These are phyloP conservation scores for Blennius ocellaris DNA, from an alignment of 2,113 vertebrate genomes.

Conservation along the genomic window DNA sequence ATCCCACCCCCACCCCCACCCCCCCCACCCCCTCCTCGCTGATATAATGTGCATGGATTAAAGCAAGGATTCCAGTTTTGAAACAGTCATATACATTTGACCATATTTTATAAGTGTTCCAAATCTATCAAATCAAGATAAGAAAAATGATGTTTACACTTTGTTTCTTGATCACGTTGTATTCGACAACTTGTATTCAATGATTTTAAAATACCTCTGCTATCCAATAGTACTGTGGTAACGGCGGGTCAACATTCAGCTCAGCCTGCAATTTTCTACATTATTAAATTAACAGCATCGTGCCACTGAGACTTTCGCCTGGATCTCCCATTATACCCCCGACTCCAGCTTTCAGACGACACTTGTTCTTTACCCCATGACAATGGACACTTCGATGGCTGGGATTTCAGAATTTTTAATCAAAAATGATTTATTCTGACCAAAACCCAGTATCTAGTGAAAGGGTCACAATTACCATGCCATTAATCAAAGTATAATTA, in stretches of 20 bases:
- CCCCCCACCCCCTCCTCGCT: slow-evolving; percentile 42
- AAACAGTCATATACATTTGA: slow-evolving; percentile 11
- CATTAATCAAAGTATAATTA: slow-evolving; percentile 90
- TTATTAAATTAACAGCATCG: background rate
- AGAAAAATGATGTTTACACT: too few relatives aligned
- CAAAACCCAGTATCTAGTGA: slow-evolving; percentile 77
- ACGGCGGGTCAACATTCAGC: background rate
- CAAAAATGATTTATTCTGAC: slow-evolving; percentile 81
- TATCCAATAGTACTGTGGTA: background rate
- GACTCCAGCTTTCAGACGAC: slow-evolving; percentile 13
- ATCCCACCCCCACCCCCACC: too few relatives aligned
- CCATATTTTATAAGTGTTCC: too few relatives aligned
- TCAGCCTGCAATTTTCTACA: slow-evolving; percentile 13
- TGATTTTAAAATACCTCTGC: background rate
- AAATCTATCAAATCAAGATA: too few relatives aligned
- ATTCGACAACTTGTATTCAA: background rate
- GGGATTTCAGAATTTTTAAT: slow-evolving; percentile 66
- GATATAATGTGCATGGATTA: slow-evolving; percentile 66
- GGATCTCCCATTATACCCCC: too few relatives aligned
- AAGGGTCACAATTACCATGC: slow-evolving; percentile 83
- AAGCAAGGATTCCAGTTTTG: slow-evolving; percentile 40
- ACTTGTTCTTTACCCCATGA: slow-evolving; percentile 35
- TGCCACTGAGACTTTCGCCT: slow-evolving; percentile 1
- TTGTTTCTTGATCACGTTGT: too few relatives aligned
- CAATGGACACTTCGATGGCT: slow-evolving; percentile 34